These are phyloP conservation scores for Bombus confusus DNA, from an alignment of 1,140 invertebrate genomes.

Conservation along the genomic window DNA sequence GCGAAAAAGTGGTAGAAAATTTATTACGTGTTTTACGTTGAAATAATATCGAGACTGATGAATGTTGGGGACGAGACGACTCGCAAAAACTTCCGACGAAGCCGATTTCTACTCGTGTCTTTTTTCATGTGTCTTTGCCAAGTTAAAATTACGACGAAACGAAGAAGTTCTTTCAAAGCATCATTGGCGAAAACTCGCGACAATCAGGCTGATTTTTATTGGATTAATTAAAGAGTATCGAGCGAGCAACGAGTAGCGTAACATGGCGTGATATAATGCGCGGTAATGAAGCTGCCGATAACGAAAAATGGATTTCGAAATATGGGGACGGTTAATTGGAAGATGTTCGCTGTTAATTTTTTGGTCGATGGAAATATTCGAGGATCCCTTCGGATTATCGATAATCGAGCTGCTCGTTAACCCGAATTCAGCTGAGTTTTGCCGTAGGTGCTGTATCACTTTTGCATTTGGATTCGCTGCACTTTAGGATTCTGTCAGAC, in stretches of 20 bases:
- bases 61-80: neutral
- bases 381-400: neutral
- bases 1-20: neutral
- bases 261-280: neutral
- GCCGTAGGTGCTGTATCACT: too few relatives aligned
- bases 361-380: neutral
- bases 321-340: neutral
- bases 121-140: too few relatives aligned
- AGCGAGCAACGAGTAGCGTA: too few relatives aligned
- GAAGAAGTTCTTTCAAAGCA: too few relatives aligned
- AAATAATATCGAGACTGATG: constrained; percentile 6
- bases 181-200: too few relatives aligned
- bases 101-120: neutral
- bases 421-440: neutral
- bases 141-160: too few relatives aligned
- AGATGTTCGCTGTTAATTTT: neutral
- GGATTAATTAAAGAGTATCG: neutral
- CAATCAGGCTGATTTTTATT: neutral
- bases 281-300: neutral
- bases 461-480: too few relatives aligned
- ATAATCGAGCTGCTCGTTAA: neutral
- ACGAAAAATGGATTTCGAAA: neutral
- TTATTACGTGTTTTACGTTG: neutral
- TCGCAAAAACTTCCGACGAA: too few relatives aligned
- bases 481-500: too few relatives aligned